Evolutionary conservation across 2,113 vertebrate species (phyloP).

Genomic region (Oncorhynchus clarkii): DNA sequence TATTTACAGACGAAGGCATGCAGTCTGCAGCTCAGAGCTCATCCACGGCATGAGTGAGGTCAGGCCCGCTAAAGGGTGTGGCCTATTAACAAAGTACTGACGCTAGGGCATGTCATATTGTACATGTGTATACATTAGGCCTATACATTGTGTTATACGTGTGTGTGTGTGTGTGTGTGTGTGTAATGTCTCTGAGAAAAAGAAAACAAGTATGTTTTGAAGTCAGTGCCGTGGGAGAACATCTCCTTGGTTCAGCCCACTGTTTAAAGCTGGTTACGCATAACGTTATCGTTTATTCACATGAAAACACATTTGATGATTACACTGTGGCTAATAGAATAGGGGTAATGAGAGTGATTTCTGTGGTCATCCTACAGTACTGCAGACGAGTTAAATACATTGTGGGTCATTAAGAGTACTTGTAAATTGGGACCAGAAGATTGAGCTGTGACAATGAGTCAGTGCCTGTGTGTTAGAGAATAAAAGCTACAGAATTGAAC

Average conservation of each 20-base stretch:
- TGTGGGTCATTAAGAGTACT: not conserved
- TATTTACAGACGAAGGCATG: constrained; percentile 72
- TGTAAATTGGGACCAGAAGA: not conserved
- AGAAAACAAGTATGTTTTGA: constrained; percentile 32
- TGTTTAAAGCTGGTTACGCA: constrained; percentile 50
- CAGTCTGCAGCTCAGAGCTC: constrained; percentile 46
- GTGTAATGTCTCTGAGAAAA: constrained; percentile 11
- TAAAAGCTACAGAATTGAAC: too few relatives aligned
- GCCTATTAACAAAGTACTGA: constrained; percentile 32
- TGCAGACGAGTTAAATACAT: not conserved
- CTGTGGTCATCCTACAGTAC: not conserved
- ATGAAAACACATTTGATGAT: constrained; percentile 23
- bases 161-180: constrained; percentile 31
- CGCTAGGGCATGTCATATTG: constrained; percentile 18
- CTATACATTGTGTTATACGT: constrained; percentile 22
- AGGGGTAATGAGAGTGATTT: not conserved
- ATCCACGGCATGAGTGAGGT: constrained; percentile 18
- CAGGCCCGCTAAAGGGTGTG: constrained; percentile 15
- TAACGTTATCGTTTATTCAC: constrained; percentile 34
- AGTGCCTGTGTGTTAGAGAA: not conserved
- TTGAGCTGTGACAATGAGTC: not conserved
- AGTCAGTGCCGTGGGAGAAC: constrained; percentile 64
- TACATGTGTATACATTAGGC: constrained; percentile 27
- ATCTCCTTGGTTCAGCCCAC: constrained; percentile 51
- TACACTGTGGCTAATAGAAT: constrained; percentile 2